phyloP scores from a whole-genome alignment of 1,140 invertebrate species.

The Spodoptera litura region DNA sequence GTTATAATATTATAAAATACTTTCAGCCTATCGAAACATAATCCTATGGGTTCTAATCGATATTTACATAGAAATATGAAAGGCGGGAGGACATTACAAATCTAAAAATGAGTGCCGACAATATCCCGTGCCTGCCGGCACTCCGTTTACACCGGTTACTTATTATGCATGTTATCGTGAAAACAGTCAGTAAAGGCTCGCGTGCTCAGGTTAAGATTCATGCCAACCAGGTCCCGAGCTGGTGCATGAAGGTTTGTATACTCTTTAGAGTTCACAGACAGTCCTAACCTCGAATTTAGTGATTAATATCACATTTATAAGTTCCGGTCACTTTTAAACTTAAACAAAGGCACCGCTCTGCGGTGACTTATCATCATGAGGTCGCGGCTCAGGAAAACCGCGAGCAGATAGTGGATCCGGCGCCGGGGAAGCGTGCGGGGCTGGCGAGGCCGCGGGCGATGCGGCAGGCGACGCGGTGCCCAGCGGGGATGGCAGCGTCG shows the following conservation, averaged over 20 bases:
- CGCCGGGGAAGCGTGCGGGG: conserved; percentile 69
- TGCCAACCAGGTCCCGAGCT: conserved; percentile 46
- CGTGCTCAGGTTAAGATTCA: conserved; percentile 30
- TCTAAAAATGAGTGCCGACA: conserved; percentile 53
- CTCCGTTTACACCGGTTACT: conserved; percentile 28
- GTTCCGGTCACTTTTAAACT: conserved; percentile 33
- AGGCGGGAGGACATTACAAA: conserved; percentile 68
- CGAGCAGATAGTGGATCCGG: conserved; percentile 69
- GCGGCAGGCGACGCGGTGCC: conserved; percentile 72
- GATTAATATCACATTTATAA: conserved; percentile 40
- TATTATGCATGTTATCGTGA: conserved; percentile 43
- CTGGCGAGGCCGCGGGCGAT: conserved; percentile 64
- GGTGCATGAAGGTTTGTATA: conserved; percentile 35
- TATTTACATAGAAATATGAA: conserved; percentile 79
- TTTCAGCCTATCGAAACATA: conserved; percentile 82
- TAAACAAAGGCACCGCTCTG: conserved; percentile 42
- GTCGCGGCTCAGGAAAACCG: conserved; percentile 70
- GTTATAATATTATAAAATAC: conserved; percentile 85
- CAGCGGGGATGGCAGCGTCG: conserved; percentile 79
- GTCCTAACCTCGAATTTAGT: conserved; percentile 39
- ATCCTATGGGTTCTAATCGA: conserved; percentile 78
- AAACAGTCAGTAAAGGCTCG: conserved; percentile 41
- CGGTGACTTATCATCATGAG: conserved; percentile 71
- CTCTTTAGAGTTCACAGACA: conserved; percentile 44
- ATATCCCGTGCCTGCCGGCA: conserved; percentile 32